Conservation (phyloP, 2,888 invertebrate genomes). For the Hedya salicella region DNA sequence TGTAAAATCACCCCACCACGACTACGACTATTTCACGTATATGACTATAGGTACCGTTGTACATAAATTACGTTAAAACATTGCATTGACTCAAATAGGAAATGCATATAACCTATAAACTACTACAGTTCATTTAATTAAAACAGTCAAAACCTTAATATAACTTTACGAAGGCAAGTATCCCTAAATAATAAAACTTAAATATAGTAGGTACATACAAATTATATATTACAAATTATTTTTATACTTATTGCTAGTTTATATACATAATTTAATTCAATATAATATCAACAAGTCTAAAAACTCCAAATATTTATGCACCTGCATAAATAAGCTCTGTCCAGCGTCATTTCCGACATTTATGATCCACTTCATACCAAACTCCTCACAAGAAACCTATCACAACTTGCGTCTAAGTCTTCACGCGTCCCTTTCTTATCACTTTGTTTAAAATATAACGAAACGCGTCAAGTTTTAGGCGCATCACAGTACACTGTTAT, state of each 20-base stretch:
- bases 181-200: conserved; percentile 60
- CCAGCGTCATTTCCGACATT: background rate
- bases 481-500: conserved; percentile 1
- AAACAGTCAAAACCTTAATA: conserved; percentile 78
- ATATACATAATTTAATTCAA: conserved; percentile 71
- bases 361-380: conserved; percentile 1
- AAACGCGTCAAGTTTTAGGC: background rate
- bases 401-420: background rate
- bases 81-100: conserved; percentile 51
- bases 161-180: conserved; percentile 78
- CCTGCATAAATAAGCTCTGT: conserved; percentile 57
- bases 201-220: conserved; percentile 46
- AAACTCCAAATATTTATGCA: conserved; percentile 46
- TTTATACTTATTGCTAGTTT: conserved; percentile 55
- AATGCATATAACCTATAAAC: conserved; percentile 61
- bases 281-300: conserved; percentile 68
- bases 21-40: conserved; percentile 11
- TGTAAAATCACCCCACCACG: conserved; percentile 11
- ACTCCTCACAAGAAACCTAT: background rate
- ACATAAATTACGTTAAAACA: conserved; percentile 59
- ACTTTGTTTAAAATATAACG: background rate
- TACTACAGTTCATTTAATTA: conserved; percentile 65
- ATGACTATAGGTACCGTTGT: conserved; percentile 68
- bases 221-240: conserved; percentile 53
- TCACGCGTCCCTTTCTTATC: background rate